A percentile compares a stretch with the other conserved stretches of the same genome.
Evolutionary conservation across 2,888 invertebrate species (phyloP).

Genomic region (Theretra japonica): DNA sequence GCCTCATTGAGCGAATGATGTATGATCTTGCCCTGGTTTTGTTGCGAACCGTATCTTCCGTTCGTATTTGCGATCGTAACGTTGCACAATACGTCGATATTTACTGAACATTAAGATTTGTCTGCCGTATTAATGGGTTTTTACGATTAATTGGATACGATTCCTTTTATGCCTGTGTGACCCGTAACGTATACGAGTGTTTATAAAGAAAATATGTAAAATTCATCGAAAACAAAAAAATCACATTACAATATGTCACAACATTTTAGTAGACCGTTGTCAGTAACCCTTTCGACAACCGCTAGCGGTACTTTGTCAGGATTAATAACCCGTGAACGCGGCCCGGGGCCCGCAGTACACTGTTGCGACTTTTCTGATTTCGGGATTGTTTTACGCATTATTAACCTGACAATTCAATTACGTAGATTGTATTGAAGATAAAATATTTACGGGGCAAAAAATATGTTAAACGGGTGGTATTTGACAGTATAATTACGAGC

Average conservation of each 20-base stretch:
- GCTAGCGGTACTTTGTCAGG: constrained; percentile 76
- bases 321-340: constrained; percentile 80
- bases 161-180: neutral
- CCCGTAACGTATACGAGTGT: neutral
- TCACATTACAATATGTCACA: constrained; percentile 64
- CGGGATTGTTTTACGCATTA: constrained; percentile 82
- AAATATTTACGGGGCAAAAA: constrained; percentile 39
- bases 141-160: constrained; percentile 7
- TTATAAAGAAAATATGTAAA: neutral
- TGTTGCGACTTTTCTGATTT: constrained; percentile 75
- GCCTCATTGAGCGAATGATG: constrained; percentile 80
- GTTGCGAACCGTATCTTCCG: constrained; percentile 70
- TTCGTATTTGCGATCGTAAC: constrained; percentile 67
- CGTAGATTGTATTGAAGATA: constrained; percentile 70
- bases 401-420: constrained; percentile 82
- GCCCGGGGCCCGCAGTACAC: constrained; percentile 58
- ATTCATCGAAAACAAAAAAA: constrained; percentile 25
- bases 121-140: constrained; percentile 15
- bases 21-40: constrained; percentile 62
- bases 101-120: constrained; percentile 58
- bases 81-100: constrained; percentile 66
- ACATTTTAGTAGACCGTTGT: constrained; percentile 72
- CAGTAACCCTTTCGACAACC: constrained; percentile 75
- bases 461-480: constrained; percentile 24
- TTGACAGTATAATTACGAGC: constrained; percentile 32